Evolutionary conservation across 2,888 invertebrate species (phyloP).

Genomic region (Eristalinus sepulchralis): DNA sequence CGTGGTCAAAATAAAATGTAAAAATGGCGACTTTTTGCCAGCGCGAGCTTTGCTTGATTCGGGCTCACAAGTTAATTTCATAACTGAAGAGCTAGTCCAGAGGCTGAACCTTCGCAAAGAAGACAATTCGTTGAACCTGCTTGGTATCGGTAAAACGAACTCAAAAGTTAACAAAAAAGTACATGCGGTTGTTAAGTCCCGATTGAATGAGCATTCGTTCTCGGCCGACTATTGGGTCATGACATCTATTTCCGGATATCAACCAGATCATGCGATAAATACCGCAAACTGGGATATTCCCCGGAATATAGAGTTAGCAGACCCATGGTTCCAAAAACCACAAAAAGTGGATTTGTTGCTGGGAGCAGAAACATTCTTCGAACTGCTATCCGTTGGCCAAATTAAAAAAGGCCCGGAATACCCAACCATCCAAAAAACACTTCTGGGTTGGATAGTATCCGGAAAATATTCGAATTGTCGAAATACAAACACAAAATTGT

Average conservation of each 20-base stretch:
- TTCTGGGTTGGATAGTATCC: constrained; percentile 51
- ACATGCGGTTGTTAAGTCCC: constrained; percentile 32
- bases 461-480: constrained; percentile 33
- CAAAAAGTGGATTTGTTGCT: constrained; percentile 32
- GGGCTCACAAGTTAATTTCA: constrained; percentile 10
- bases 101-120: background rate
- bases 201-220: constrained; percentile 16
- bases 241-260: constrained; percentile 34
- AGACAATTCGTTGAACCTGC: background rate
- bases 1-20: constrained; percentile 21
- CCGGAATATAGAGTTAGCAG: constrained; percentile 42
- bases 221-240: constrained; percentile 39
- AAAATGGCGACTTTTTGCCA: background rate
- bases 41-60: too few relatives aligned
- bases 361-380: constrained; percentile 29
- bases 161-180: background rate
- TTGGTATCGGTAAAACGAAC: constrained; percentile 14
- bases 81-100: constrained; percentile 13
- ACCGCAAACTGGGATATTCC: constrained; percentile 38
- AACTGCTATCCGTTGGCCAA: constrained; percentile 23
- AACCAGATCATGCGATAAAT: constrained; percentile 18
- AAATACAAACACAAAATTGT: background rate
- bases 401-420: constrained; percentile 29
- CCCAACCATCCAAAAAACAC: constrained; percentile 49
- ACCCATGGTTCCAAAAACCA: constrained; percentile 48